phyloP scores from a whole-genome alignment of 37 sponge, comb jelly and placozoan genomes.

The Spongia lamella region DNA sequence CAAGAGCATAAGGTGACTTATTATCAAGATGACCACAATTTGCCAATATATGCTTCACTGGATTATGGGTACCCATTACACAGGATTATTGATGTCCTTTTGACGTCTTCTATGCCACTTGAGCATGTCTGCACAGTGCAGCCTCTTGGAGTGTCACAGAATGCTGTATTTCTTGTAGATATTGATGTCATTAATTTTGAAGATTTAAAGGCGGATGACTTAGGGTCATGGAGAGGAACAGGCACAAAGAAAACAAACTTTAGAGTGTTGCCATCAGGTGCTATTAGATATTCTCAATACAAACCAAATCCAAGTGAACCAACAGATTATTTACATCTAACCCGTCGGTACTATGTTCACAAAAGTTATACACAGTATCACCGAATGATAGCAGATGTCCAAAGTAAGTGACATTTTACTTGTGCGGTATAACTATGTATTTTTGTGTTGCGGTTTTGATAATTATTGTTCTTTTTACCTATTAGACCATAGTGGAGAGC shows the following conservation, averaged over 20 bases:
- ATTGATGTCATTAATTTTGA: constrained; percentile 13
- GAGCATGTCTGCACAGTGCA: constrained; percentile 17
- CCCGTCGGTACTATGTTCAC: constrained; percentile 27
- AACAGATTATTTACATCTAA: not conserved
- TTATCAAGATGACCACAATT: constrained; percentile 19
- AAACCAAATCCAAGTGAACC: not conserved
- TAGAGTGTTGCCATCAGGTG: not conserved
- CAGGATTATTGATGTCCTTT: constrained; percentile 2
- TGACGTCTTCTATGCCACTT: constrained; percentile 7
- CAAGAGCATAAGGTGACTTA: too few species aligned
- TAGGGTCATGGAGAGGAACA: constrained; percentile 26
- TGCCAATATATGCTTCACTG: constrained; percentile 14
- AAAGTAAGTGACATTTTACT: not conserved
- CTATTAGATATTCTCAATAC: not conserved
- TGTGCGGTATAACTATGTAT: not conserved
- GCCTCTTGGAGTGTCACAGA: constrained; percentile 33
- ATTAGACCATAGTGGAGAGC: not conserved
- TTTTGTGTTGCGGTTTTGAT: too few species aligned
- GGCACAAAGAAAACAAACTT: constrained; percentile 31
- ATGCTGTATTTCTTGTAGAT: constrained; percentile 22
- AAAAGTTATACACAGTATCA: constrained; percentile 5
- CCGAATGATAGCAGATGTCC: constrained; percentile 14
- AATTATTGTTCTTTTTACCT: too few species aligned
- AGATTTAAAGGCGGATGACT: constrained; percentile 29
- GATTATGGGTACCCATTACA: constrained; percentile 13